phyloP scores from a whole-genome alignment of 1,140 invertebrate species.

The Tetranychus cinnabarinus region DNA sequence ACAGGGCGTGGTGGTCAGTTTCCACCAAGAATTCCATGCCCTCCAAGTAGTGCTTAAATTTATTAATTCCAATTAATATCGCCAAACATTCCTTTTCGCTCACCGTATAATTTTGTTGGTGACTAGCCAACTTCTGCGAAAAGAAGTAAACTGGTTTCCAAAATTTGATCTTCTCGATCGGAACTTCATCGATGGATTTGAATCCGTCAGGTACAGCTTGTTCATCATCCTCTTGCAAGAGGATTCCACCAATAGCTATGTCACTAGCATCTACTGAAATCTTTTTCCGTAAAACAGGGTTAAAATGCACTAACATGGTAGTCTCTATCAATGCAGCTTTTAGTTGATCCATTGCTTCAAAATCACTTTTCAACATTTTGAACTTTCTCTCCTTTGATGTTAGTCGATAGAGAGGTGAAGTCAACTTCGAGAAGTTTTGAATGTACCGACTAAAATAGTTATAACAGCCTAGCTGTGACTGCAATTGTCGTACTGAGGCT shows the following conservation, averaged over 20 bases:
- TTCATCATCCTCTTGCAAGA: too few relatives aligned
- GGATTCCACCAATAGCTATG: constrained; percentile 20
- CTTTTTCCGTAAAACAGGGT: constrained; percentile 25
- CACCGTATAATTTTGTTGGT: too few relatives aligned
- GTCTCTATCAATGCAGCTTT: constrained; percentile 11
- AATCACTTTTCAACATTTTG: constrained; percentile 10
- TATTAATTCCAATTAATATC: too few relatives aligned
- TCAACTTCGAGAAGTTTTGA: constrained; percentile 14
- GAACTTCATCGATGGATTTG: too few relatives aligned
- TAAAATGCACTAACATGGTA: constrained; percentile 18
- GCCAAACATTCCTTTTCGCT: too few relatives aligned
- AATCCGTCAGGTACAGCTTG: too few relatives aligned
- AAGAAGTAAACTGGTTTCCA: too few relatives aligned
- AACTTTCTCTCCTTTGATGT: background rate
- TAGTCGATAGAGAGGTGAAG: background rate
- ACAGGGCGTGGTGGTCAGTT: background rate
- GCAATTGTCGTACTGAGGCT: constrained; percentile 16
- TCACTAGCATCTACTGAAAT: constrained; percentile 22
- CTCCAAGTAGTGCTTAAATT: too few relatives aligned
- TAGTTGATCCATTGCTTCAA: constrained; percentile 14
- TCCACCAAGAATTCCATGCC: background rate
- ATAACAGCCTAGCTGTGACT: constrained; percentile 6
- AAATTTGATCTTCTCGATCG: too few relatives aligned
- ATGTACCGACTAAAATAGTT: constrained; percentile 16
- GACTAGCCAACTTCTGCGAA: too few relatives aligned